Evolutionary conservation across 2,888 invertebrate genomes (phyloP).

Genomic region (Meandrusa payeni): DNA sequence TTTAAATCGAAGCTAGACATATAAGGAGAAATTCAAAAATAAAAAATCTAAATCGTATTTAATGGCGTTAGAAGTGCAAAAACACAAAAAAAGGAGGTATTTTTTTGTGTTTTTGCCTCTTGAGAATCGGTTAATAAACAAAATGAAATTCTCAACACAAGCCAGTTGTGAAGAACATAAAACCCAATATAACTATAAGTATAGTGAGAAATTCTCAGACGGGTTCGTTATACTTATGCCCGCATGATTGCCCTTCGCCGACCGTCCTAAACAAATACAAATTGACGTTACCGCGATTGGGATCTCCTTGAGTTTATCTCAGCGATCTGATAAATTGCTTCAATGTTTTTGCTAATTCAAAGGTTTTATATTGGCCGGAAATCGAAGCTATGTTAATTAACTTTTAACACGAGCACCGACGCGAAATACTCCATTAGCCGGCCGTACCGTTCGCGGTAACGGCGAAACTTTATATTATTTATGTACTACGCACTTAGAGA

Average conservation of each 20-base stretch:
- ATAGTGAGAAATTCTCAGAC: conserved; percentile 21
- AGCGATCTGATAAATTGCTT: conserved; percentile 19
- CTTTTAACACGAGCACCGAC: conserved; percentile 16
- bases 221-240: conserved; percentile 18
- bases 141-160: too few species aligned
- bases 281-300: conserved; percentile 21
- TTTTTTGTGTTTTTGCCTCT: too few species aligned
- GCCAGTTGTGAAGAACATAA: too few species aligned
- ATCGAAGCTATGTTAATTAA: conserved; percentile 15
- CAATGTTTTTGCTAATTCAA: conserved; percentile 14
- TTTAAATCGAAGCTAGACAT: too few species aligned
- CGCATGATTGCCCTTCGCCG: conserved; percentile 18
- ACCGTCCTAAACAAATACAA: conserved; percentile 22
- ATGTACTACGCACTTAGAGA: neutral
- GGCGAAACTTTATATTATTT: conserved; percentile 2
- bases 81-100: too few species aligned
- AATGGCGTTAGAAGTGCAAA: too few species aligned
- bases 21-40: too few species aligned
- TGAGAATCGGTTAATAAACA: too few species aligned
- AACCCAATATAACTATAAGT: too few species aligned
- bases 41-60: too few species aligned
- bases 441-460: conserved; percentile 1
- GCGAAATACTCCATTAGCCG: conserved; percentile 16
- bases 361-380: conserved; percentile 7
- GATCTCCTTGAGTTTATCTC: conserved; percentile 21